Base-by-base conservation (phyloP, 2,797 vertebrate species). In the Rhincodon typus region DNA sequence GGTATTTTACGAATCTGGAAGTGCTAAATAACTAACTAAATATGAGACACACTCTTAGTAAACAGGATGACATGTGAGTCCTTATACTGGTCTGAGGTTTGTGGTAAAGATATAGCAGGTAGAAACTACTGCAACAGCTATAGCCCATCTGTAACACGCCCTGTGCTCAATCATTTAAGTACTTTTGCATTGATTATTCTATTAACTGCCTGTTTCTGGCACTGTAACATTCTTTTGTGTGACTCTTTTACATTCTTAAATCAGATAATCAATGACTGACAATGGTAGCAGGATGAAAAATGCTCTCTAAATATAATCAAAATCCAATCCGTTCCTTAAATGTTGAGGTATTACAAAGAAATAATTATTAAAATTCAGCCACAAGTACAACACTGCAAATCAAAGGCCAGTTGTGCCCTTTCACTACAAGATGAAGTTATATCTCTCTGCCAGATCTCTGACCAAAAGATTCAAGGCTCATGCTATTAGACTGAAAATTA, bases 31-130 rank as follows among this genome's bases (percentile, higher is more conserved):
- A 30, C 5, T 72, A 94, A 30, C 15, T 94, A 94, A 94, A 94
- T 6, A 46, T 19, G 23, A 34, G 30, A 70, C 17, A 4, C 15
- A n/a, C 42, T 70, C 94, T 95, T 25, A n/a, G 94, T 94, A 46
- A 94, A 50, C 25, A 30, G 25, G 57, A 93, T 17, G 90, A 3
- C 17, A 34, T 7, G 42, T 3, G 27, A 46, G 69, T 46, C 23
- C 42, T 74, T 94, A 4, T 30, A 53, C 46, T 94, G 69, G 25
- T 53, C 70, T 50, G 94, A 95, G 42, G 70, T 95, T 95, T 95
- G 94, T 95, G 94, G 70, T 95, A 34, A 95, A 21, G 0, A 50
- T 74, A 2, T n/a, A 74, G 25, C 46, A 25, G 74, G 94, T 34
- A 53, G 27, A 95, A 50, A 53, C n/a, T 74, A 19, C 70, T 77